phyloP scores from a whole-genome alignment of 2,113 vertebrate species.

The Scytalopus superciliaris region DNA sequence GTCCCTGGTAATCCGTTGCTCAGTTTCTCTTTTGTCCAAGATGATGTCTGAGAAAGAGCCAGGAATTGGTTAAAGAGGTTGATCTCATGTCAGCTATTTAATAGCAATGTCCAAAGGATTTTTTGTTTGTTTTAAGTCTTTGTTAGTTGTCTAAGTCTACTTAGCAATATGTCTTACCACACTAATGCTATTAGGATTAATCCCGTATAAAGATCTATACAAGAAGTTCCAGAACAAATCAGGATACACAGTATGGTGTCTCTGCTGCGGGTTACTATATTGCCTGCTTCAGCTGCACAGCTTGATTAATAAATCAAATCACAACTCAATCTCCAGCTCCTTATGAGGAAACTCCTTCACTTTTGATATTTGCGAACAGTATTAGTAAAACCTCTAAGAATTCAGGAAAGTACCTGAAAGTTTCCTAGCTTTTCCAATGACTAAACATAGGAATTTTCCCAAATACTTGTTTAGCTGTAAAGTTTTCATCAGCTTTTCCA shows the following conservation, averaged over 20 bases:
- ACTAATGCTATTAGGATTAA: constrained; percentile 58
- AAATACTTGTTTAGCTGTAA: not conserved
- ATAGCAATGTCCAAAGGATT: constrained; percentile 9
- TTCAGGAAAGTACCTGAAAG: not conserved
- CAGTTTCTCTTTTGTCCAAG: constrained; percentile 7
- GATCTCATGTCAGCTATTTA: constrained; percentile 30
- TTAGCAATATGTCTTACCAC: constrained; percentile 45
- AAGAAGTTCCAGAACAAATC: constrained; percentile 44
- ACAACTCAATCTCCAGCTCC: not conserved
- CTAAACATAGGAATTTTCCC: not conserved
- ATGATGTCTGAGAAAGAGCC: constrained; percentile 2
- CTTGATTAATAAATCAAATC: constrained; percentile 11
- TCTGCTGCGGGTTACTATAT: not conserved
- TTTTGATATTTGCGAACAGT: not conserved
- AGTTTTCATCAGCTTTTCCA: not conserved
- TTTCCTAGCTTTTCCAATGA: not conserved
- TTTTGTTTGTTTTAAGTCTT: constrained; percentile 51
- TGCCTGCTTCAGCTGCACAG: not conserved
- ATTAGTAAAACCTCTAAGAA: not conserved
- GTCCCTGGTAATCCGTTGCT: not conserved
- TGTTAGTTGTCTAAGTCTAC: constrained; percentile 38
- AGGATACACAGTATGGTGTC: not conserved
- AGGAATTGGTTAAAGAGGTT: not conserved
- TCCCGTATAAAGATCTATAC: constrained; percentile 32
- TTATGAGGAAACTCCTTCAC: not conserved